phyloP scores from a whole-genome alignment of 2,888 invertebrate genomes.

The Rhingia campestris region DNA sequence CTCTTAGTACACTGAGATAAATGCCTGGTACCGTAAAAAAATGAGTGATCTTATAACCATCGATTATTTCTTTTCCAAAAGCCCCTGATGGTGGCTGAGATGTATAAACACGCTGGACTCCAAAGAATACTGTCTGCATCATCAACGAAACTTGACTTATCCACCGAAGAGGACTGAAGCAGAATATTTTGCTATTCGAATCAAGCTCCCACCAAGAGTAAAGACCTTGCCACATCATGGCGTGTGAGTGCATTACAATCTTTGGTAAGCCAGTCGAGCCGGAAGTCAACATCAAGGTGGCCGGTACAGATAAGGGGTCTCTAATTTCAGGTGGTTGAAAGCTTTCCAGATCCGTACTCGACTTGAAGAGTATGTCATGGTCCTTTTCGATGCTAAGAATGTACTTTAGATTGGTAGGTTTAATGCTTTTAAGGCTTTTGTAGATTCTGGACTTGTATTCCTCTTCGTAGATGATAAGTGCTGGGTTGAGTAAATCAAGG shows the following conservation, averaged over 20 bases:
- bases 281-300: slow-evolving; percentile 72
- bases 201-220: slow-evolving; percentile 67
- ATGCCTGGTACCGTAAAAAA: slow-evolving; percentile 69
- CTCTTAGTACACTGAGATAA: slow-evolving; percentile 55
- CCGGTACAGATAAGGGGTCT: slow-evolving; percentile 55
- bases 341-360: neutral
- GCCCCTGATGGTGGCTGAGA: slow-evolving; percentile 26
- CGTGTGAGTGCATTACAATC: slow-evolving; percentile 67
- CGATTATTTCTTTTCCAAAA: slow-evolving; percentile 61
- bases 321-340: slow-evolving; percentile 51
- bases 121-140: slow-evolving; percentile 68
- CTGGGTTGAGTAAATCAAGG: slow-evolving; percentile 63
- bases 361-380: slow-evolving; percentile 30
- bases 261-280: slow-evolving; percentile 75
- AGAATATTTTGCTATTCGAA: slow-evolving; percentile 56
- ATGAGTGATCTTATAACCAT: slow-evolving; percentile 60
- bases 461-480: slow-evolving; percentile 72
- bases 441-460: slow-evolving; percentile 43
- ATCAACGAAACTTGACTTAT: slow-evolving; percentile 72
- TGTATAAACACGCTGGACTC: slow-evolving; percentile 70
- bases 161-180: slow-evolving; percentile 73
- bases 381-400: slow-evolving; percentile 33
- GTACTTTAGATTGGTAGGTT: slow-evolving; percentile 53
- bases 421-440: slow-evolving; percentile 35
- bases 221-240: slow-evolving; percentile 64